Conservation (phyloP, 2,888 invertebrate species). For the Platypus cylindrus region DNA sequence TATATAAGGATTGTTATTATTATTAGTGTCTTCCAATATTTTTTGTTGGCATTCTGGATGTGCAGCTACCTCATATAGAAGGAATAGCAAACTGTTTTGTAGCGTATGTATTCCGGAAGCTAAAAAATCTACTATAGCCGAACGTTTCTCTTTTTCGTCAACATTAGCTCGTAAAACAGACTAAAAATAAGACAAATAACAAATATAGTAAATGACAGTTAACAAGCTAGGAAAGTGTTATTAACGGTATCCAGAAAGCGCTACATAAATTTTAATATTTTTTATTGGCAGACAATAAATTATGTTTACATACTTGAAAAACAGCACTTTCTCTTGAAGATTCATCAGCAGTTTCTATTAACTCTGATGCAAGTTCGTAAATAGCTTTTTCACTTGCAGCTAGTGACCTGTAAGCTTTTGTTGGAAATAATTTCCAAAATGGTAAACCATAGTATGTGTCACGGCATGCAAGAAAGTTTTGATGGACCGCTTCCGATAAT, state of each 20-base stretch:
- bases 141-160: slow-evolving; percentile 70
- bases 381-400: slow-evolving; percentile 65
- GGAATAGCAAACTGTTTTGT: slow-evolving; percentile 69
- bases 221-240: too few relatives aligned
- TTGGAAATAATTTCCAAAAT: slow-evolving; percentile 68
- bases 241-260: too few relatives aligned
- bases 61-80: slow-evolving; percentile 60
- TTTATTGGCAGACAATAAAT: too few relatives aligned
- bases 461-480: slow-evolving; percentile 58
- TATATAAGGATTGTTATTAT: slow-evolving; percentile 49
- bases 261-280: too few relatives aligned
- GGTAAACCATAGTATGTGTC: slow-evolving; percentile 75
- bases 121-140: slow-evolving; percentile 75
- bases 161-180: slow-evolving; percentile 60
- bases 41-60: slow-evolving; percentile 52
- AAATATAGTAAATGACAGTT: too few relatives aligned
- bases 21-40: slow-evolving; percentile 44
- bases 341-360: slow-evolving; percentile 52
- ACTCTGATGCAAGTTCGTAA: slow-evolving; percentile 61
- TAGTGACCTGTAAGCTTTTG: slow-evolving; percentile 57
- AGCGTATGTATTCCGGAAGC: slow-evolving; percentile 81
- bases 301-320: slow-evolving; percentile 35
- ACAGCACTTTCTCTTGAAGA: slow-evolving; percentile 51
- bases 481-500: slow-evolving; percentile 60
- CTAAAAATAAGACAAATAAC: too few relatives aligned